phyloP scores from a whole-genome alignment of 2,888 invertebrate genomes.

The Sclerodermus sp. region DNA sequence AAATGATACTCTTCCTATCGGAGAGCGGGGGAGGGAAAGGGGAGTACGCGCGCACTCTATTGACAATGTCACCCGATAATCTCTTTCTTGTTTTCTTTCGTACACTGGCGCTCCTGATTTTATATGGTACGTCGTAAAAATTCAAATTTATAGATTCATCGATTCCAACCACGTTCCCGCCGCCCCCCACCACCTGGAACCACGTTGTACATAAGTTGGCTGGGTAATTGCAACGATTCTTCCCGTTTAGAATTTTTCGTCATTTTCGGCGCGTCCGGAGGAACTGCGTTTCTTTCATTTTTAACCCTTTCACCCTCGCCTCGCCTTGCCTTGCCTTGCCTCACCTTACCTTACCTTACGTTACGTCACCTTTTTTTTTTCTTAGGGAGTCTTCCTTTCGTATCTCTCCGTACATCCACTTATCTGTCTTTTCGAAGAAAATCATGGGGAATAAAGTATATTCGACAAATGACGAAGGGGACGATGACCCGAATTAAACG shows the following conservation, averaged over 20 bases:
- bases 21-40: no score
- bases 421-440: neutral
- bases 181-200: no score
- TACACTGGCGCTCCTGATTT: slow-evolving; percentile 33
- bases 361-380: neutral
- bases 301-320: no score
- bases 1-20: slow-evolving; percentile 14
- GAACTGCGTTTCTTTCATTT: no score
- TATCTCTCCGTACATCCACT: neutral
- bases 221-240: no score
- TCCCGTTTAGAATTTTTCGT: no score
- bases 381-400: neutral
- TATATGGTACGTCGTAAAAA: slow-evolving; percentile 21
- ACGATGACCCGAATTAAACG: slow-evolving; percentile 43
- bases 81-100: slow-evolving; percentile 22
- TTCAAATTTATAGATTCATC: neutral
- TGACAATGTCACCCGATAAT: slow-evolving; percentile 30
- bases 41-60: slow-evolving; percentile 12
- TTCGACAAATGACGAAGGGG: slow-evolving; percentile 31
- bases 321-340: no score
- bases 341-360: no score
- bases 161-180: no score
- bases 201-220: no score
- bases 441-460: slow-evolving; percentile 26
- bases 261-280: no score